phyloP scores from a whole-genome alignment of 2,888 invertebrate species.

The Acanthosepion lycidas region DNA sequence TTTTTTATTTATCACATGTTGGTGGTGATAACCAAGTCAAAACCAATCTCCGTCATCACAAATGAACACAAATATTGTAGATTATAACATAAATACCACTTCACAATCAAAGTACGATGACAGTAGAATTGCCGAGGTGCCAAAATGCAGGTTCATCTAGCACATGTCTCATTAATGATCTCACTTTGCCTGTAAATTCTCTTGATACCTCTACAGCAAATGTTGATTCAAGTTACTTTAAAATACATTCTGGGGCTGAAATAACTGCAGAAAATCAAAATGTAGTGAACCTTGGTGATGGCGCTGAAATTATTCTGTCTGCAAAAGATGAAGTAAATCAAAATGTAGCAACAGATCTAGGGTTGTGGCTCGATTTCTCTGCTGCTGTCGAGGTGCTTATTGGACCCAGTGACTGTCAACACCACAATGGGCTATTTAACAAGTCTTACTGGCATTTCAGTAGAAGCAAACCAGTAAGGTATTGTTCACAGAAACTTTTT shows the following conservation, averaged over 20 bases:
- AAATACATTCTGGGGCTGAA: not conserved
- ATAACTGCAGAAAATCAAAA: not conserved
- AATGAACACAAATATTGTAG: no score
- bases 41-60: no score
- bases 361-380: not conserved
- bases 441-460: not conserved
- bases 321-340: constrained; percentile 16
- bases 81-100: no score
- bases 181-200: not conserved
- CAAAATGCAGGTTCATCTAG: not conserved
- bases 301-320: not conserved
- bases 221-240: constrained; percentile 37
- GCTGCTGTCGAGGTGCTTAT: not conserved
- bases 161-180: not conserved
- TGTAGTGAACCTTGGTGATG: not conserved
- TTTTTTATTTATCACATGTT: no score
- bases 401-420: constrained; percentile 24
- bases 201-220: constrained; percentile 8
- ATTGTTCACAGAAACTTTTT: not conserved
- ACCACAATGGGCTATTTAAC: constrained; percentile 34
- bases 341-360: not conserved
- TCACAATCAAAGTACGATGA: no score
- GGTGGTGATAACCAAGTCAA: no score
- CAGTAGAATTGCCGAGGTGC: no score
- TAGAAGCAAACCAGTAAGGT: not conserved